Evolutionary conservation across 92 coral and sea anemone species (phyloP).

Genomic region (Bergia puertoricense): DNA sequence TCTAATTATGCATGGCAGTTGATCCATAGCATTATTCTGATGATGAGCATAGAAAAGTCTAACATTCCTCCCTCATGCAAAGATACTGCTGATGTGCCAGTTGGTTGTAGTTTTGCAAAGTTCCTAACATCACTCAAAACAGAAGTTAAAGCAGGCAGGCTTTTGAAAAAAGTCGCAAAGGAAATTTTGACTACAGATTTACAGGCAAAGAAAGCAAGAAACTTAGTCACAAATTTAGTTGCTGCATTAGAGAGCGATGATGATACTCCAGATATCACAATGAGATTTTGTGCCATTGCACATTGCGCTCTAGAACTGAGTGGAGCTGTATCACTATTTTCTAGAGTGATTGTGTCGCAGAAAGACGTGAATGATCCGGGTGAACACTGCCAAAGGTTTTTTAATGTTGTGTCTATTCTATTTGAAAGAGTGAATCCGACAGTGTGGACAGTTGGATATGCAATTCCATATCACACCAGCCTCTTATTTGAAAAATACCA

Average conservation of each 20-base stretch:
- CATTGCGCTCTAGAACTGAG: conserved; percentile 59
- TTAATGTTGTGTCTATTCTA: conserved; percentile 45
- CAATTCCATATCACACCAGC: conserved; percentile 59
- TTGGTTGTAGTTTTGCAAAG: conserved; percentile 22
- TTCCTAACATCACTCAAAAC: conserved; percentile 21
- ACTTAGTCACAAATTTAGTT: conserved; percentile 63
- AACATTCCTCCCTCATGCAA: conserved; percentile 36
- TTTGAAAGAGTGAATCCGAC: conserved; percentile 47
- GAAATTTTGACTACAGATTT: conserved; percentile 46
- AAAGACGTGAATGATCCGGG: conserved; percentile 20
- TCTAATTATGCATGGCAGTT: conserved; percentile 69
- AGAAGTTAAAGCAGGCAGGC: conserved; percentile 27
- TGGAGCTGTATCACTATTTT: conserved; percentile 64
- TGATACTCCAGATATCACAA: conserved; percentile 36
- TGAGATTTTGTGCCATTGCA: conserved; percentile 58
- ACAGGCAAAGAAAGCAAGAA: conserved; percentile 66
- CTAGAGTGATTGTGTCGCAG: conserved; percentile 36
- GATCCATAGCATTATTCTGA: conserved; percentile 45
- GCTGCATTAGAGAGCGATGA: conserved; percentile 36
- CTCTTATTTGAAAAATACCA: conserved; percentile 40
- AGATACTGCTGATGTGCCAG: conserved; percentile 12
- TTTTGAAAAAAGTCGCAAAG: conserved; percentile 46
- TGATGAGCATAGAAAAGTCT: conserved; percentile 41
- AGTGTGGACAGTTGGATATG: conserved; percentile 69
- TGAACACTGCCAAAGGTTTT: conserved; percentile 40